phyloP scores from a whole-genome alignment of 2,113 vertebrate species.

The Corydoras maculifer region DNA sequence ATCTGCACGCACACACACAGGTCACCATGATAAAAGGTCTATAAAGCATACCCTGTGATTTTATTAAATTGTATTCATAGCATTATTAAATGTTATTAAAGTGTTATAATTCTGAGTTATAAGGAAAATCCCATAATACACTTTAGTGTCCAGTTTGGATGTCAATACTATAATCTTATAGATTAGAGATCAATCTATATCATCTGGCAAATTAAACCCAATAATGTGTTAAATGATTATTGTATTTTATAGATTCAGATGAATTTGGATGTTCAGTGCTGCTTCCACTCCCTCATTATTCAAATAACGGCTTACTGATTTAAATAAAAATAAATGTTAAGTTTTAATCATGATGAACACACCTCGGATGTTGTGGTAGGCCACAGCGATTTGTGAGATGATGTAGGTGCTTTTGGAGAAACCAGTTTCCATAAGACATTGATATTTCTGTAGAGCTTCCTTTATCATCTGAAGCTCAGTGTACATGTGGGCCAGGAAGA shows the following conservation, averaged over 20 bases:
- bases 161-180: too few species aligned
- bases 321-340: not conserved
- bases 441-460: conserved; percentile 95
- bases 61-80: too few species aligned
- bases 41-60: not conserved
- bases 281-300: not conserved
- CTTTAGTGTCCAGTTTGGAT: too few species aligned
- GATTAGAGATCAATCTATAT: too few species aligned
- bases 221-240: too few species aligned
- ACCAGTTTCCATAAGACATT: conserved; percentile 91
- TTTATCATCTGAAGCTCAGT: conserved; percentile 98
- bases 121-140: too few species aligned
- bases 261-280: too few species aligned
- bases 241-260: too few species aligned
- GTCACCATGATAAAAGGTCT: not conserved
- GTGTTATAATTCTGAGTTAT: too few species aligned
- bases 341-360: conserved; percentile 12
- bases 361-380: conserved; percentile 98
- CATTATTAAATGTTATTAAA: too few species aligned
- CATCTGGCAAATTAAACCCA: too few species aligned
- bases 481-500: conserved; percentile 98
- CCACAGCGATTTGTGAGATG: conserved; percentile 96
- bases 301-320: not conserved
- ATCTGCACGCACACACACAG: conserved; percentile 67
- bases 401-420: conserved; percentile 98